Percentiles rank a stretch among this genome's conserved stretches.
phyloP scores from a whole-genome alignment of 2,888 invertebrate species.

The Tetheella fluctuosa region DNA sequence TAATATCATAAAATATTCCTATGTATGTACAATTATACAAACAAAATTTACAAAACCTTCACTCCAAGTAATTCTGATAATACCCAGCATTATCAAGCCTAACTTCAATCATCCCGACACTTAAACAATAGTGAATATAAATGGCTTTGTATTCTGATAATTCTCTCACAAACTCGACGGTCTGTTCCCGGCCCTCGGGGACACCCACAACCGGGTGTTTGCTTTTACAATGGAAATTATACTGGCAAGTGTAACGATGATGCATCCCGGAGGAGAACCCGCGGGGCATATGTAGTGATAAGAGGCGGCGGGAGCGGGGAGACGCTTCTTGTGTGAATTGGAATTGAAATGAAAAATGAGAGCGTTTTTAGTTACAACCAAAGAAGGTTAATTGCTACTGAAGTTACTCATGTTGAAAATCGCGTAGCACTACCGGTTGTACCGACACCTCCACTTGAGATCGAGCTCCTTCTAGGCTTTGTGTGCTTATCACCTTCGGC shows the following conservation, averaged over 20 bases:
- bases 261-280: conserved; percentile 45
- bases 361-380: no score
- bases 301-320: conserved; percentile 8
- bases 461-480: no score
- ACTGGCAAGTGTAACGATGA: conserved; percentile 53
- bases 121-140: conserved; percentile 2
- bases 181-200: conserved; percentile 23
- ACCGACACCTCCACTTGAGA: no score
- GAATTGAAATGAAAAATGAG: no score
- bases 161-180: neutral
- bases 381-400: no score
- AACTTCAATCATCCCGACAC: neutral
- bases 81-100: neutral
- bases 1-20: no score
- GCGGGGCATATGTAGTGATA: neutral
- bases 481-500: no score
- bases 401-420: no score
- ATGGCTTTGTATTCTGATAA: neutral
- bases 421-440: no score
- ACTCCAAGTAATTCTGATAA: neutral
- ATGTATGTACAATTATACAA: neutral
- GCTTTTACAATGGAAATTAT: conserved; percentile 57
- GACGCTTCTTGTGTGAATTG: no score
- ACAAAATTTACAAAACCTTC: neutral
- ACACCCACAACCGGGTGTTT: conserved; percentile 26